These are phyloP conservation scores for Drosophila mettleri DNA, from an alignment of 2,888 invertebrate genomes.

Conservation along the genomic window DNA sequence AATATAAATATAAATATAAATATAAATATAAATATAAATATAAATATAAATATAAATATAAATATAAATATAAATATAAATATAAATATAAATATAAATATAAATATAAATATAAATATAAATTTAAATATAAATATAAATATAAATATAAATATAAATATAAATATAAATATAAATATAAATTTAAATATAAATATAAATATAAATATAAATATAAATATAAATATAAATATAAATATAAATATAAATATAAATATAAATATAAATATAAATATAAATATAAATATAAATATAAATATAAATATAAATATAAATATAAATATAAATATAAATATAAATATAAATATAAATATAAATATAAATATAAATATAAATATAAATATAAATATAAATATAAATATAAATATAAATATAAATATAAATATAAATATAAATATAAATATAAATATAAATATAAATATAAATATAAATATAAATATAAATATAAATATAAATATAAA, in stretches of 20 bases:
- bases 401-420: conserved; percentile 1
- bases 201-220: conserved; percentile 2
- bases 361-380: background rate
- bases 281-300: background rate
- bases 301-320: background rate
- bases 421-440: conserved; percentile 1
- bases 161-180: conserved; percentile 1
- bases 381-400: background rate
- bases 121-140: conserved; percentile 1
- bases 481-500: background rate
- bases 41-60: background rate
- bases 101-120: conserved; percentile 1
- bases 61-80: background rate
- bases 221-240: conserved; percentile 3
- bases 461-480: background rate
- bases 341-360: background rate
- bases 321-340: background rate
- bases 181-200: background rate
- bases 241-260: background rate
- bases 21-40: conserved; percentile 2
- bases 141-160: conserved; percentile 2
- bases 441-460: background rate
- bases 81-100: conserved; percentile 1
- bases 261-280: conserved; percentile 2
- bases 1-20: conserved; percentile 1